A percentile compares a stretch with the other conserved stretches of the same genome.
These are phyloP conservation scores for Lasioglossum albipes DNA, from an alignment of 1,140 invertebrate species.

Conservation along the genomic window DNA sequence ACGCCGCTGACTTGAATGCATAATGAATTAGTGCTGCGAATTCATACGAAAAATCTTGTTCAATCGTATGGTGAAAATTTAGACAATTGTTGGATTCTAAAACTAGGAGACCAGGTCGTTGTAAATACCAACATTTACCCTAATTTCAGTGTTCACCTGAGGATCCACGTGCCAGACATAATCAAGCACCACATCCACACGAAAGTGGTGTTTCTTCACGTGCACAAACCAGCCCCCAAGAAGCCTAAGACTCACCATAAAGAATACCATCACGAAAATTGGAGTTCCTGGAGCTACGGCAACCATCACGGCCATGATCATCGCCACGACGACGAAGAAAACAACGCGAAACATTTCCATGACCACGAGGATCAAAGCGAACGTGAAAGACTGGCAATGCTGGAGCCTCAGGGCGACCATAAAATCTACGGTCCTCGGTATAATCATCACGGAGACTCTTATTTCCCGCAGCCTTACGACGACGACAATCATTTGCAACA, in stretches of 20 bases:
- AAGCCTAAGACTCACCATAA: conserved; percentile 67
- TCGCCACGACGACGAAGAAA: conserved; percentile 9
- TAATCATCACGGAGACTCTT: conserved; percentile 11
- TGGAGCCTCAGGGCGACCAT: background rate
- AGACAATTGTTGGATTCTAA: no score
- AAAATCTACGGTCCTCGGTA: background rate
- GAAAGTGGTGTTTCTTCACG: conserved; percentile 81
- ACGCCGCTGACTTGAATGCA: background rate
- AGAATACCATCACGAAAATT: conserved; percentile 78
- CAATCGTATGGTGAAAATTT: no score
- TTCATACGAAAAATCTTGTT: no score
- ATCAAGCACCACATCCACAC: conserved; percentile 82
- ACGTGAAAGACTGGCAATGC: background rate
- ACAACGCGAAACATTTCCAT: background rate
- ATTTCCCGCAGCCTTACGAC: conserved; percentile 14
- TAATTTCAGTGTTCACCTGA: conserved; percentile 80
- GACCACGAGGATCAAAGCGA: conserved; percentile 3
- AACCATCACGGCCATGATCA: conserved; percentile 67
- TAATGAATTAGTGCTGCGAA: no score
- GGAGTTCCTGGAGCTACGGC: conserved; percentile 70
- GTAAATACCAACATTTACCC: background rate
- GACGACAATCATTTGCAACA: conserved; percentile 28
- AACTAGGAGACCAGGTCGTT: no score
- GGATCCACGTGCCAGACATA: conserved; percentile 81
- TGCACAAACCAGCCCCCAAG: conserved; percentile 71